phyloP scores from a whole-genome alignment of 2,888 invertebrate genomes.

The Papilio demoleus region DNA sequence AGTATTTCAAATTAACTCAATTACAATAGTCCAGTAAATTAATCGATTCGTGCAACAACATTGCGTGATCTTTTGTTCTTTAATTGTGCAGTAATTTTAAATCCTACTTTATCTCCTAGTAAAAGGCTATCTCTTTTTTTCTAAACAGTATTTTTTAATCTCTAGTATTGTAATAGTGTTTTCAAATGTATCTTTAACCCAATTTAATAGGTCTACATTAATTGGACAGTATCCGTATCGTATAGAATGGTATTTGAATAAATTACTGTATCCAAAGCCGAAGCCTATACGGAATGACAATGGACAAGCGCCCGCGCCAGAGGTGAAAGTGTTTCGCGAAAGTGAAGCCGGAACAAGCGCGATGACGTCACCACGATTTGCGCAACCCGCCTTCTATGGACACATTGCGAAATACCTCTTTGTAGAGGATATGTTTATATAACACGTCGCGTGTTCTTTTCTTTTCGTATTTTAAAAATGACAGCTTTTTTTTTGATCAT shows the following conservation, averaged over 20 bases:
- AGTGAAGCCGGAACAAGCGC: constrained; percentile 79
- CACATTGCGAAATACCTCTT: constrained; percentile 74
- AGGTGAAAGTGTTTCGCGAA: constrained; percentile 82
- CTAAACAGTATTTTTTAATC: neutral
- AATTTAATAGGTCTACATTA: constrained; percentile 31
- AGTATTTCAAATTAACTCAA: constrained; percentile 25
- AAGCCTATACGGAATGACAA: constrained; percentile 47
- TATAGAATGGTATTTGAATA: constrained; percentile 52
- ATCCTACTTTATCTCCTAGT: constrained; percentile 23
- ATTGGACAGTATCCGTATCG: constrained; percentile 38
- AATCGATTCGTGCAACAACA: constrained; percentile 27
- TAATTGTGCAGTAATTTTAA: constrained; percentile 24
- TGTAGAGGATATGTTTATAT: constrained; percentile 40
- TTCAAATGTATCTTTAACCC: neutral
- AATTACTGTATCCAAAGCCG: constrained; percentile 56
- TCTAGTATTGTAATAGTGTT: neutral
- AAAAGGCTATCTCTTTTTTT: neutral
- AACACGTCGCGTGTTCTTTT: constrained; percentile 27
- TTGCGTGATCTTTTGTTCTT: constrained; percentile 38
- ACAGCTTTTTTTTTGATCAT: constrained; percentile 10
- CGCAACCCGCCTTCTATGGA: constrained; percentile 64
- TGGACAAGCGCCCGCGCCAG: constrained; percentile 53
- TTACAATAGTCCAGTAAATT: constrained; percentile 2
- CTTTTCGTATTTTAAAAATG: constrained; percentile 20
- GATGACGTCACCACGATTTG: constrained; percentile 78